These are phyloP conservation scores for Exaiptasia diaphana DNA, from an alignment of 64 coral and sea anemone species.

Conservation along the genomic window DNA sequence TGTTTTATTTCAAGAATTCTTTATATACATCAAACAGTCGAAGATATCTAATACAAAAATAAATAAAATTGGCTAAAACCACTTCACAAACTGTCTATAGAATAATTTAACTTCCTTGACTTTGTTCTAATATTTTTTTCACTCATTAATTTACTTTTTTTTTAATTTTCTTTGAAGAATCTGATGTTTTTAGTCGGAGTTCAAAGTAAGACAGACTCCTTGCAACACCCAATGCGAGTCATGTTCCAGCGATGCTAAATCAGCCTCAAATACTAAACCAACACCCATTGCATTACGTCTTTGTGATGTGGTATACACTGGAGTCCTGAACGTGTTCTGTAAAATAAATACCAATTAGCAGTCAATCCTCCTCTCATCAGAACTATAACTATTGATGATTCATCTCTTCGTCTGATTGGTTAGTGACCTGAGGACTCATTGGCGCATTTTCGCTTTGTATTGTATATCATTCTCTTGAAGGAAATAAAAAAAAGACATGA, in stretches of 20 bases:
- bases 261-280: conserved; percentile 89
- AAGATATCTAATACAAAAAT: too few relatives aligned
- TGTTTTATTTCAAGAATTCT: too few relatives aligned
- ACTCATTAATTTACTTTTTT: too few relatives aligned
- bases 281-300: conserved; percentile 98
- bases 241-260: conserved; percentile 81
- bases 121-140: too few relatives aligned
- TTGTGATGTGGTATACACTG: conserved; percentile 95
- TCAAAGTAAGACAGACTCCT: conserved; percentile 93
- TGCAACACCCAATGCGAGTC: conserved; percentile 96
- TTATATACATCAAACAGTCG: too few relatives aligned
- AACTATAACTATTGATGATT: not conserved
- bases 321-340: conserved; percentile 93
- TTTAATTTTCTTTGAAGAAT: too few relatives aligned
- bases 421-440: not conserved
- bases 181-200: conserved; percentile 84
- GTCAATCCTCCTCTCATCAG: not conserved
- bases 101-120: too few relatives aligned
- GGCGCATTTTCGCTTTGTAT: not conserved
- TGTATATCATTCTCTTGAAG: too few relatives aligned
- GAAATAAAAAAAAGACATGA: too few relatives aligned
- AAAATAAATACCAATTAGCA: conserved; percentile 2
- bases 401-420: not conserved
- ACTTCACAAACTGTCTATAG: too few relatives aligned
- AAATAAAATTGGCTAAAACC: too few relatives aligned